Percentiles rank a stretch among this genome's conserved stretches.
phyloP scores from a whole-genome alignment of 2,113 vertebrate species.

The Ia io region DNA sequence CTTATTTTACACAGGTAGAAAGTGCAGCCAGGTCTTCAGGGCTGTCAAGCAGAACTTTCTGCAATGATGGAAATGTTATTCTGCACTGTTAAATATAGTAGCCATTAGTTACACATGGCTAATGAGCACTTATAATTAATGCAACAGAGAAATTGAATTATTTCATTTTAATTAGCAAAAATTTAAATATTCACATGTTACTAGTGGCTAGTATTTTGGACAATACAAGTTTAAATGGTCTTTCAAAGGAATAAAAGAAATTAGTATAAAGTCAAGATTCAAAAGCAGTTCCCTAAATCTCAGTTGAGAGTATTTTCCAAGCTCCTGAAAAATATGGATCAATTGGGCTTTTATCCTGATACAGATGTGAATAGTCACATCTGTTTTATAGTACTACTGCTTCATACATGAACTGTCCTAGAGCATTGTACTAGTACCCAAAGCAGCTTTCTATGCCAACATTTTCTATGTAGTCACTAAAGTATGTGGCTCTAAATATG shows the following conservation, averaged over 20 bases:
- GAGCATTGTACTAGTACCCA: not conserved
- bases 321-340: not conserved
- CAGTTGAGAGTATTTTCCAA: not conserved
- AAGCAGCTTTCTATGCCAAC: not conserved
- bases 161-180: not conserved
- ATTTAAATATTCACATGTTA: not conserved
- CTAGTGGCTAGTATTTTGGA: not conserved
- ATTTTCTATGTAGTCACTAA: not conserved
- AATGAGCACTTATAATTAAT: not conserved
- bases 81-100: not conserved
- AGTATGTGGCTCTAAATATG: not conserved
- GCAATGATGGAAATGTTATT: not conserved
- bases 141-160: not conserved
- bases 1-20: not conserved
- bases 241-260: not conserved
- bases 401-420: not conserved
- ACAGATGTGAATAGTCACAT: not conserved
- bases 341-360: not conserved
- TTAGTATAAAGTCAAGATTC: not conserved
- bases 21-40: not conserved
- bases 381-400: not conserved
- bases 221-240: not conserved
- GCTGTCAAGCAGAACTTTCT: not conserved
- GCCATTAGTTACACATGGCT: too few species aligned
- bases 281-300: not conserved